A percentile compares a stretch with the other conserved stretches of the same genome.
These are phyloP conservation scores for Rhinoderma darwinii DNA, from an alignment of 2,113 vertebrate genomes.

Conservation along the genomic window DNA sequence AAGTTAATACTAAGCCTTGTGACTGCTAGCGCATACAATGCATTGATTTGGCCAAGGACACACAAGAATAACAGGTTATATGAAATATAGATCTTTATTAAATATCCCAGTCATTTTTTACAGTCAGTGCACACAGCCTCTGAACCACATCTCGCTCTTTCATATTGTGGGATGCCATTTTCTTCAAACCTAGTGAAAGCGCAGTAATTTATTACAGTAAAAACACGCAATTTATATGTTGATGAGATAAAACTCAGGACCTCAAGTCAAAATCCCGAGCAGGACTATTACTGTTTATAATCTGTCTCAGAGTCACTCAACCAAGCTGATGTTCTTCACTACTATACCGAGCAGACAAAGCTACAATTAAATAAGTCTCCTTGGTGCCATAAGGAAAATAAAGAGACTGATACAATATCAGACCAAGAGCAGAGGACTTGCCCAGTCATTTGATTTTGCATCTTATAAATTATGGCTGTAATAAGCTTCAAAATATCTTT, in stretches of 20 bases:
- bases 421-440: not conserved
- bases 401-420: not conserved
- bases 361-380: slow-evolving; percentile 16
- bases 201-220: slow-evolving; percentile 28
- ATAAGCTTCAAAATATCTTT: slow-evolving; percentile 11
- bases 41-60: not conserved
- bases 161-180: slow-evolving; percentile 11
- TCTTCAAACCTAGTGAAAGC: slow-evolving; percentile 12
- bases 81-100: slow-evolving; percentile 3
- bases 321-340: slow-evolving; percentile 17
- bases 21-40: not conserved
- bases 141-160: not conserved
- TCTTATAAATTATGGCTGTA: not conserved
- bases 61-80: not conserved
- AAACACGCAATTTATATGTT: slow-evolving; percentile 47
- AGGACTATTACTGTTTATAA: slow-evolving; percentile 3
- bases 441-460: not conserved
- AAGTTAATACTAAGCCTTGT: not conserved
- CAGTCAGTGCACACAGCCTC: not conserved
- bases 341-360: slow-evolving; percentile 7
- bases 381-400: not conserved
- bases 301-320: slow-evolving; percentile 27
- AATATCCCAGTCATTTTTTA: not conserved
- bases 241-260: slow-evolving; percentile 38
- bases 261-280: not conserved